phyloP scores from a whole-genome alignment of 1,140 invertebrate genomes.

The Brachionus rubens region DNA sequence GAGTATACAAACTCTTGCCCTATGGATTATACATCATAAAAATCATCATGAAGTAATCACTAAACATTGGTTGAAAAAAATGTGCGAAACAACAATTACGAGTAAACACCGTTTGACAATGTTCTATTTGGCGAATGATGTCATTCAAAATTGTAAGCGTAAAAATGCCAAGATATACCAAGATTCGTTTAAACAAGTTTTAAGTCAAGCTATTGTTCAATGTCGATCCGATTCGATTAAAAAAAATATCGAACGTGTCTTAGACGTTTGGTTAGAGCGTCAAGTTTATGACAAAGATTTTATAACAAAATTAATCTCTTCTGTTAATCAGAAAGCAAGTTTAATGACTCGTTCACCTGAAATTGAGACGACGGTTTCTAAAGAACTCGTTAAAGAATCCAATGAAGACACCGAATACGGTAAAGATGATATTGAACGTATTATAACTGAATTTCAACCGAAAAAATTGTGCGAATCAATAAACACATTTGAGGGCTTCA shows the following conservation, averaged over 20 bases:
- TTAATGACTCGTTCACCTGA: not conserved
- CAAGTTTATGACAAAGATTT: constrained; percentile 81
- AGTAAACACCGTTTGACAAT: constrained; percentile 78
- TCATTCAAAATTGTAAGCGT: constrained; percentile 87
- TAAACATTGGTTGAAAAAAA: not conserved
- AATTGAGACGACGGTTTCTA: not conserved
- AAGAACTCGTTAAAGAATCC: not conserved
- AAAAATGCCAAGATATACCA: constrained; percentile 66
- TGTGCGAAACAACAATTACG: constrained; percentile 61
- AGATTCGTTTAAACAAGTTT: constrained; percentile 81
- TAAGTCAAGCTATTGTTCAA: constrained; percentile 81
- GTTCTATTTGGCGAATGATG: constrained; percentile 93
- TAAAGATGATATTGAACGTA: constrained; percentile 25
- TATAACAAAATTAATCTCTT: constrained; percentile 55
- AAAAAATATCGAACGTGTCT: constrained; percentile 77
- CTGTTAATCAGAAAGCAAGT: not conserved
- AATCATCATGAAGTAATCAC: not conserved
- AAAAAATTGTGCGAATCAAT: constrained; percentile 31
- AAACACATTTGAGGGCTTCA: not conserved
- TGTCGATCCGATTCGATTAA: constrained; percentile 77
- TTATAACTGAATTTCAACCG: constrained; percentile 36
- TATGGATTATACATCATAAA: constrained; percentile 43
- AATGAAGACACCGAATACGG: not conserved
- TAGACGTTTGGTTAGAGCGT: constrained; percentile 89
- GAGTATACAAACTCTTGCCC: constrained; percentile 23